Base-by-base conservation (phyloP, 2,888 invertebrate genomes). In the Agrochola lychnidis region DNA sequence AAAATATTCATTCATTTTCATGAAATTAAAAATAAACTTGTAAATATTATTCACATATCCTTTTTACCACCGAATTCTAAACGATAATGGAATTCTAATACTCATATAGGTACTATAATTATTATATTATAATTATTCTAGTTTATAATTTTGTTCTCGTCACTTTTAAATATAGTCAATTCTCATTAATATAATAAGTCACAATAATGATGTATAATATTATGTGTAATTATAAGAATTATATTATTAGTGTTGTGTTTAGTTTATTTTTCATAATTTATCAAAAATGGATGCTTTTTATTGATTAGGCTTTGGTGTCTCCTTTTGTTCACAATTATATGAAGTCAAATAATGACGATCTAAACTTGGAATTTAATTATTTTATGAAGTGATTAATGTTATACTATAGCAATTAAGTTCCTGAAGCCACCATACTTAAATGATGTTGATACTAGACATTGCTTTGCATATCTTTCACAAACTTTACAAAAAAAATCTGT, bases 121-220 rank as follows among this genome's bases (percentile, higher is more conserved):
- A 82, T 56, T 56, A 53, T 40, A 78, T 81, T 62, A 75, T 75
- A 30, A 30, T 30, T 30, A 78, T 59, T 68, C 69, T 74, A 68
- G 88, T 75, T 87, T 84, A 89, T 90, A 89, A 86, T 92, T 93
- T 93, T 91, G 89, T 93, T 94, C 94, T 95, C 94, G 95, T 96
- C 95, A 95, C 91, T 86, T 91, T 91, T 92, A 91, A 91, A 87
- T 91, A 89, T 95, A 95, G 96, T 95, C 94, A 93, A 94, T 94
- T 94, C 87, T 90, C 91, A 88, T 88, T 87, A 91, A 82, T 82
- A 78, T 92, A 90, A 90, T 92, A 90, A 90, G 89, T 91, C 90
- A 91, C 90, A 89, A 88, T 90, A 85, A 88, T 90, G 88, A 79
- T 89, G 84, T 87, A 86, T 75, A 77, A 78, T 81, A 83, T 80